These are phyloP conservation scores for Plodia interpunctella DNA, from an alignment of 1,140 invertebrate species.

Conservation along the genomic window DNA sequence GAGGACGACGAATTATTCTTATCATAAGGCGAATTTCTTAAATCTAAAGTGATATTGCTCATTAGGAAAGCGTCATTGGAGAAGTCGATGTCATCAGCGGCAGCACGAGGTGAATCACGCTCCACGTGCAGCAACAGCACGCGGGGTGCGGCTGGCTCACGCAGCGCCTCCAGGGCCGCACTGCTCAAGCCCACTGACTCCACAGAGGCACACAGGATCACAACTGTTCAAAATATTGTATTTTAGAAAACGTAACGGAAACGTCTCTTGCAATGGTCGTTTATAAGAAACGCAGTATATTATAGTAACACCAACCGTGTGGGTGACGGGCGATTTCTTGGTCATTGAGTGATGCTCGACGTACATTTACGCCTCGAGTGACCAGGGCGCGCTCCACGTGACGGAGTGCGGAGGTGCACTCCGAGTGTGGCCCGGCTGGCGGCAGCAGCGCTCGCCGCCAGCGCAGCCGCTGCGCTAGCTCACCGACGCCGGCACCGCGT, in stretches of 20 bases:
- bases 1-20: slow-evolving; percentile 12
- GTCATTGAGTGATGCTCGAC: slow-evolving; percentile 13
- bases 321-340: slow-evolving; percentile 21
- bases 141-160: slow-evolving; percentile 10
- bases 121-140: slow-evolving; percentile 31
- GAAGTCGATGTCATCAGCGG: neutral
- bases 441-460: slow-evolving; percentile 38
- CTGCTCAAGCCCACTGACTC: neutral
- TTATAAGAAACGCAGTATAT: too few species aligned
- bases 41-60: slow-evolving; percentile 28
- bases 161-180: neutral
- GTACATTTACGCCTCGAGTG: slow-evolving; percentile 28
- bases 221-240: slow-evolving; percentile 20
- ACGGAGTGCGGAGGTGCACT: slow-evolving; percentile 29
- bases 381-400: slow-evolving; percentile 28
- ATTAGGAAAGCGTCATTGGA: slow-evolving; percentile 8
- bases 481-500: slow-evolving; percentile 27
- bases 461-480: slow-evolving; percentile 27
- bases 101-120: neutral
- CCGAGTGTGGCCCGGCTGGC: slow-evolving; percentile 14
- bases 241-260: slow-evolving; percentile 12
- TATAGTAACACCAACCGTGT: slow-evolving; percentile 30
- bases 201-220: slow-evolving; percentile 27
- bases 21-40: slow-evolving; percentile 19
- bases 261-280: slow-evolving; percentile 8